Percentiles rank a stretch among this genome's conserved stretches.
Evolutionary conservation across 2,797 vertebrate species (phyloP).

Genomic region (Margarornis squamiger): DNA sequence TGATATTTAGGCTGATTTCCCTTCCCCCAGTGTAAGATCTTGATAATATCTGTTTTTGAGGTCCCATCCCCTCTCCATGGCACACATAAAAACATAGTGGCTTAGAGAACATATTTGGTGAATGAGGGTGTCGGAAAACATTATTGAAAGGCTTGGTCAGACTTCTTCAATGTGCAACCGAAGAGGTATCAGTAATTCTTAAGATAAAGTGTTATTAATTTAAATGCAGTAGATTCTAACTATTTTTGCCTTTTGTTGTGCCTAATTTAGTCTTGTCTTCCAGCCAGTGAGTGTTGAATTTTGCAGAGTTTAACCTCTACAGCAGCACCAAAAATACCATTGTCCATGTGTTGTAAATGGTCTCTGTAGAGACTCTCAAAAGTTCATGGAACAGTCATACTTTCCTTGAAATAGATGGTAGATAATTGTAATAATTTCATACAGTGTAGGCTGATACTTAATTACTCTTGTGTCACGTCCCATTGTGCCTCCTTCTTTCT

Average conservation of each 20-base stretch:
- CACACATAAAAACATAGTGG: neutral
- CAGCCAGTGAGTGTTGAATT: neutral
- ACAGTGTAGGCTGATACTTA: neutral
- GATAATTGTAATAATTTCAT: neutral
- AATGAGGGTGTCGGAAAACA: neutral
- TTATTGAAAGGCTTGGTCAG: neutral
- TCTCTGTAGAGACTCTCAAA: neutral
- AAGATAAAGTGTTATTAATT: neutral
- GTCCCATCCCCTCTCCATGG: neutral
- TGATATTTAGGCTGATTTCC: neutral
- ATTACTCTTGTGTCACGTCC: neutral
- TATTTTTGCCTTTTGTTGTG: neutral
- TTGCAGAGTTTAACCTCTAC: neutral
- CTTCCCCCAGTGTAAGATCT: neutral
- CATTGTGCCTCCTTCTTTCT: neutral
- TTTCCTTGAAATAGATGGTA: neutral
- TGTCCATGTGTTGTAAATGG: fast-evolving
- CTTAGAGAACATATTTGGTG: neutral
- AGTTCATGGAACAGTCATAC: neutral
- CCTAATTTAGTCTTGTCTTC: neutral
- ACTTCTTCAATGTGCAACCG: neutral
- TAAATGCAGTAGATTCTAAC: neutral
- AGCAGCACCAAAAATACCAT: neutral
- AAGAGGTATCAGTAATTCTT: neutral
- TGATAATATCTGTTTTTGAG: neutral